Conservation (phyloP, 2,113 vertebrate genomes). For the Brachionichthys hirsutus region DNA sequence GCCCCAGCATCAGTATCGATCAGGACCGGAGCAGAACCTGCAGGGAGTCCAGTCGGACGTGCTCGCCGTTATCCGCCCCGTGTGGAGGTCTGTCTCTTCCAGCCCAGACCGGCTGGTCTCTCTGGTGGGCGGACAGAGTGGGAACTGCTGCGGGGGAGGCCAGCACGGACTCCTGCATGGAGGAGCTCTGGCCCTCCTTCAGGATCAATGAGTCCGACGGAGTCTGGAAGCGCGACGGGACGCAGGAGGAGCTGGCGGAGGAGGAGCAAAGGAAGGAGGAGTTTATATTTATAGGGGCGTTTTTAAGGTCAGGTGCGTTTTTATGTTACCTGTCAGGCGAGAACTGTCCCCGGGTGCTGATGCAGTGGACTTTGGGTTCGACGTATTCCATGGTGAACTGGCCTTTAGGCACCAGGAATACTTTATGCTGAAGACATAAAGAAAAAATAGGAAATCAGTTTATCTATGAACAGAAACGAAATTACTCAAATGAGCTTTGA, state of each 20-base stretch:
- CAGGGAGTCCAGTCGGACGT: conserved; percentile 81
- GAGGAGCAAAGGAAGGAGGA: fast-evolving
- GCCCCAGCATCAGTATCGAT: no score
- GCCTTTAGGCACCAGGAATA: conserved; percentile 81
- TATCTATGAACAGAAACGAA: no score
- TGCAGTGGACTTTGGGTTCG: conserved; percentile 84
- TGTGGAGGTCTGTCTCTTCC: conserved; percentile 76
- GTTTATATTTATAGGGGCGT: neutral
- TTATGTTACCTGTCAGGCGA: conserved; percentile 81
- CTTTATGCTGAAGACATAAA: conserved; percentile 78
- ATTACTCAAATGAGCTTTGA: no score
- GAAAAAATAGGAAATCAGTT: conserved; percentile 7
- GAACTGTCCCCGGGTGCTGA: conserved; percentile 84
- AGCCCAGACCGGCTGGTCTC: conserved; percentile 42
- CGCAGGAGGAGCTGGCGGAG: conserved; percentile 67
- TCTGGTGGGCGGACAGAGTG: conserved; percentile 7
- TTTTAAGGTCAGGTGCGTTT: fast-evolving
- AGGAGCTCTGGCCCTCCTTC: conserved; percentile 82
- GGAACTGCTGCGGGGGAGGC: conserved; percentile 73
- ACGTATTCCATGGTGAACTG: conserved; percentile 86
- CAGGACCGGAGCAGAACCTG: conserved; percentile 75
- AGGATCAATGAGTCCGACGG: conserved; percentile 86
- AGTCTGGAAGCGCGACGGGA: conserved; percentile 88
- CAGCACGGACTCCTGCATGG: conserved; percentile 63
- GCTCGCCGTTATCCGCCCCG: conserved; percentile 75